Conservation (phyloP, 2,888 invertebrate genomes). For the Xestobium rufovillosum region DNA sequence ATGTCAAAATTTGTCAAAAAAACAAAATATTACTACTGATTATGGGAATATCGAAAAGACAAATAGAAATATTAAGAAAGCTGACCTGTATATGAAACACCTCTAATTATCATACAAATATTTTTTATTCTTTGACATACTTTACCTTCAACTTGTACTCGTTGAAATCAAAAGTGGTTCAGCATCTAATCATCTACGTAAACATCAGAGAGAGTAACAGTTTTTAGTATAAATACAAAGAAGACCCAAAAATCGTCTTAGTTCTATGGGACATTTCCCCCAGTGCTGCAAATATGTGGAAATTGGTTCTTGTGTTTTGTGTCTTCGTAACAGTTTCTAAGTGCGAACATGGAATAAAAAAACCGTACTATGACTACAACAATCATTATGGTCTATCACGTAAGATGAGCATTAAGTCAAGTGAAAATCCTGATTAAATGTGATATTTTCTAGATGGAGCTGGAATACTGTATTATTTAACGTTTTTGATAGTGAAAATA, state of each 20-base stretch:
- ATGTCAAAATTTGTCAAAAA: too few relatives aligned
- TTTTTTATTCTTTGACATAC: constrained; percentile 11
- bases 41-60: too few relatives aligned
- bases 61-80: too few relatives aligned
- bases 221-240: constrained; percentile 11
- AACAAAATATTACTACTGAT: too few relatives aligned
- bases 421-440: too few relatives aligned
- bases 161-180: constrained; percentile 25
- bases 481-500: constrained; percentile 36
- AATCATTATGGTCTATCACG: constrained; percentile 16
- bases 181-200: constrained; percentile 16
- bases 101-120: constrained; percentile 16
- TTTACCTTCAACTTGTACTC: constrained; percentile 8
- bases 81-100: constrained; percentile 14
- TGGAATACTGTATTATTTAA: constrained; percentile 30
- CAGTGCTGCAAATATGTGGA: constrained; percentile 18
- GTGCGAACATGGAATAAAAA: constrained; percentile 5
- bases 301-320: constrained; percentile 18
- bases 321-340: constrained; percentile 11
- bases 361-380: constrained; percentile 13
- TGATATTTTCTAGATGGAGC: constrained; percentile 29
- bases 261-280: not conserved
- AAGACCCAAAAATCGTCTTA: constrained; percentile 1
- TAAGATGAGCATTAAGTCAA: too few relatives aligned
- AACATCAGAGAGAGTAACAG: constrained; percentile 17